Conservation (phyloP, 2,113 vertebrate genomes). For the Murina feae region DNA sequence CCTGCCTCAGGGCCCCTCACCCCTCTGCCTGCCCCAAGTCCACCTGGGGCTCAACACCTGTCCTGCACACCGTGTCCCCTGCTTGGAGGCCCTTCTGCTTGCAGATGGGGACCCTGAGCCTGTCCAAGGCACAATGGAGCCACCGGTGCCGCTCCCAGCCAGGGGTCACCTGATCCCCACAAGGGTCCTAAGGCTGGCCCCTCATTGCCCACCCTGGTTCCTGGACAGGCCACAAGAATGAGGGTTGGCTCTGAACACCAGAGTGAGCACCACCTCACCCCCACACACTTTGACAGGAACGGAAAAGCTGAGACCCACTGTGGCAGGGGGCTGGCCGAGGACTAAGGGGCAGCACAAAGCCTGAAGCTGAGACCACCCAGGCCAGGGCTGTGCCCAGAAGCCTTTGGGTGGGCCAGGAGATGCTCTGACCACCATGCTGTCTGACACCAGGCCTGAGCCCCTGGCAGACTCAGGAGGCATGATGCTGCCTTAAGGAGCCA, state of each 20-base stretch:
- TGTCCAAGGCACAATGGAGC: background rate
- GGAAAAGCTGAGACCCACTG: rapidly evolving
- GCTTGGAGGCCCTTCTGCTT: background rate
- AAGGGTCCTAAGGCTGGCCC: rapidly evolving
- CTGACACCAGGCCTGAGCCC: background rate
- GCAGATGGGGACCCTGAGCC: background rate
- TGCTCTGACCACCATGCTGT: no score
- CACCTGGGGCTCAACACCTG: background rate
- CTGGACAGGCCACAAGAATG: background rate
- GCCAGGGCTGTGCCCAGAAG: background rate
- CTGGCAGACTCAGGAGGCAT: rapidly evolving
- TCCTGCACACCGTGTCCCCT: background rate
- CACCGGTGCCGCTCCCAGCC: background rate
- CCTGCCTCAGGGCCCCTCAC: rapidly evolving
- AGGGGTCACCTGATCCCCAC: no score
- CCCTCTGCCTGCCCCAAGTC: background rate
- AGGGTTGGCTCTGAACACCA: no score
- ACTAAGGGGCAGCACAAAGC: rapidly evolving
- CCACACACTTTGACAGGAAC: rapidly evolving
- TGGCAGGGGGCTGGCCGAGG: background rate
- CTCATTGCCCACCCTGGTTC: background rate
- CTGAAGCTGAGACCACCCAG: rapidly evolving
- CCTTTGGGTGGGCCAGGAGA: rapidly evolving
- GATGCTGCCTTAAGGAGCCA: background rate
- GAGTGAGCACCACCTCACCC: no score